phyloP scores from a whole-genome alignment of 2,888 invertebrate species.

The Nesidiocoris tenuis region DNA sequence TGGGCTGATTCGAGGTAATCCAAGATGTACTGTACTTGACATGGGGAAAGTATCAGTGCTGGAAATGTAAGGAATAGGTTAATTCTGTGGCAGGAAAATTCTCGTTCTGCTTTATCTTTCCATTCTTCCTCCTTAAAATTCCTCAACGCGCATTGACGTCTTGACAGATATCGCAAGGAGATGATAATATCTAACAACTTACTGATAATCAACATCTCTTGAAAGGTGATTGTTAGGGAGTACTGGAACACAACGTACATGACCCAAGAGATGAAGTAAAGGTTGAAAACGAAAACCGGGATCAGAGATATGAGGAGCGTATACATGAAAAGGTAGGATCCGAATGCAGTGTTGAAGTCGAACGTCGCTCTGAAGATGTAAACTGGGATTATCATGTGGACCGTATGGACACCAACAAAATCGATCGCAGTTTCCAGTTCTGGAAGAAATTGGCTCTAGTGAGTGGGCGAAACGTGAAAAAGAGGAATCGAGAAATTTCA shows the following conservation, averaged over 20 bases:
- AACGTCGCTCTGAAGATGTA: slow-evolving; percentile 28
- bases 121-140: no score
- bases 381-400: slow-evolving; percentile 16
- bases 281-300: slow-evolving; percentile 21
- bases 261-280: slow-evolving; percentile 26
- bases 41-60: slow-evolving; percentile 27
- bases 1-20: slow-evolving; percentile 10
- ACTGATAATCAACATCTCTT: slow-evolving; percentile 30
- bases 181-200: no score
- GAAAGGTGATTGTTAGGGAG: neutral
- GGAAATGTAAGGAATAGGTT: no score
- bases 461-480: neutral
- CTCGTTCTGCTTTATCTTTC: no score
- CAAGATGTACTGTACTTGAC: slow-evolving; percentile 27
- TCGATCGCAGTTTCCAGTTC: slow-evolving; percentile 7
- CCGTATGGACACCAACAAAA: neutral
- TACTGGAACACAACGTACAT: slow-evolving; percentile 14
- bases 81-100: no score
- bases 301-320: slow-evolving; percentile 1
- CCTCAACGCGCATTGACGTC: no score
- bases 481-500: no score
- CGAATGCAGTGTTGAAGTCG: slow-evolving; percentile 22
- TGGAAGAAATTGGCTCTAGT: neutral
- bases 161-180: no score
- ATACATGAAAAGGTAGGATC: slow-evolving; percentile 19